Conservation (phyloP, 2,113 vertebrate genomes). For the Lontra canadensis region DNA sequence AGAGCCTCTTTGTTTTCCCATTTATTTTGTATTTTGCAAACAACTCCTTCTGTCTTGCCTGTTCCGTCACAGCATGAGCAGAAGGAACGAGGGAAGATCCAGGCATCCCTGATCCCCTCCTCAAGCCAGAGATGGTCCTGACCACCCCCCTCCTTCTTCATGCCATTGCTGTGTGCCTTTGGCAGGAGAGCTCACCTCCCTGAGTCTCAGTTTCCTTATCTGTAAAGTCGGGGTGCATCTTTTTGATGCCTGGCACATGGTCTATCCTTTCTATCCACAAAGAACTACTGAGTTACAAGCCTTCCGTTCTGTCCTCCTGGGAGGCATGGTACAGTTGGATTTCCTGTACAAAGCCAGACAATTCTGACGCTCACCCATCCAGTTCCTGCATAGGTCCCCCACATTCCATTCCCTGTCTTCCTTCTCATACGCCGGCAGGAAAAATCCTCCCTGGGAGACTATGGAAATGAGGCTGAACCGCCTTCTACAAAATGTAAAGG, state of each 20-base stretch:
- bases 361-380: neutral
- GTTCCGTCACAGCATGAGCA: neutral
- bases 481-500: neutral
- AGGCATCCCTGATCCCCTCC: neutral
- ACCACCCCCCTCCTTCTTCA: rapidly evolving
- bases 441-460: neutral
- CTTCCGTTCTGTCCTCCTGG: neutral
- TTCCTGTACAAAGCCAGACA: neutral
- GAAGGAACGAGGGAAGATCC: neutral
- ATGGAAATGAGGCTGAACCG: neutral
- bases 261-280: neutral
- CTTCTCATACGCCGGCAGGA: too few relatives aligned
- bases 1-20: neutral
- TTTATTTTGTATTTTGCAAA: neutral
- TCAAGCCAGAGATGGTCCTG: neutral
- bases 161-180: neutral
- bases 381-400: neutral
- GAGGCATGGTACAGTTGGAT: neutral
- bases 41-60: neutral
- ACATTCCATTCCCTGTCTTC: neutral
- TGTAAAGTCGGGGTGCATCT: neutral
- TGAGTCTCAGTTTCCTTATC: neutral
- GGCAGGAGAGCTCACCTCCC: neutral
- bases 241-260: too few relatives aligned
- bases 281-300: neutral